phyloP scores from a whole-genome alignment of 2,113 vertebrate genomes.

The Mastomys natalensis region DNA sequence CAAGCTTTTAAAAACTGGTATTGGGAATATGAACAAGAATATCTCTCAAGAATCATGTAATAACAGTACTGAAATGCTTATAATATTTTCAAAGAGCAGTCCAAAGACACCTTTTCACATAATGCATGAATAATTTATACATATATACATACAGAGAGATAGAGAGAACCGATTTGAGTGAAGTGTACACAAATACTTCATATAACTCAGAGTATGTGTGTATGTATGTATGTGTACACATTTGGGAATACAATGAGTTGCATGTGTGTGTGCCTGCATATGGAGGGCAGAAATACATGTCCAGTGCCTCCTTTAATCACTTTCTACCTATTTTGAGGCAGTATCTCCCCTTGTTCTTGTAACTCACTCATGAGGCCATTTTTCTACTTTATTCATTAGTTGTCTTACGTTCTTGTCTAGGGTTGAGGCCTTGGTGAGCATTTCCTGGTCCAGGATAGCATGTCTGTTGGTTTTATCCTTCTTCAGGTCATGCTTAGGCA shows the following conservation, averaged over 20 bases:
- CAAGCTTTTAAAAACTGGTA: slow-evolving; percentile 1
- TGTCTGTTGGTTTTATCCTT: background rate
- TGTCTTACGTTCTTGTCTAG: background rate
- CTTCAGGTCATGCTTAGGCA: background rate
- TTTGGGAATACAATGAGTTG: background rate
- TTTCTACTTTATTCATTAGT: background rate
- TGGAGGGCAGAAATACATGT: background rate
- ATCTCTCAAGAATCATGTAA: background rate
- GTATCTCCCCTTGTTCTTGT: background rate
- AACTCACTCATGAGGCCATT: background rate
- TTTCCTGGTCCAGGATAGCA: background rate
- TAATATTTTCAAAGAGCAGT: background rate
- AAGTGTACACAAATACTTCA: background rate
- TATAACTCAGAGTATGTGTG: background rate
- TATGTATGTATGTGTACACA: background rate
- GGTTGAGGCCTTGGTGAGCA: background rate
- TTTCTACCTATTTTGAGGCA: background rate
- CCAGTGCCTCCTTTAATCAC: background rate
- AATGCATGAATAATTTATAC: background rate
- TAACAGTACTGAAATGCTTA: background rate
- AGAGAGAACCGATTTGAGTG: background rate
- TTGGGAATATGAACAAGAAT: background rate
- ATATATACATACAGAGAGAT: background rate
- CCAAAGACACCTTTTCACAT: background rate
- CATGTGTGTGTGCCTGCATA: background rate